Evolutionary conservation across 2,797 vertebrate genomes (phyloP).

Genomic region (Melanotaenia parkinsoni): DNA sequence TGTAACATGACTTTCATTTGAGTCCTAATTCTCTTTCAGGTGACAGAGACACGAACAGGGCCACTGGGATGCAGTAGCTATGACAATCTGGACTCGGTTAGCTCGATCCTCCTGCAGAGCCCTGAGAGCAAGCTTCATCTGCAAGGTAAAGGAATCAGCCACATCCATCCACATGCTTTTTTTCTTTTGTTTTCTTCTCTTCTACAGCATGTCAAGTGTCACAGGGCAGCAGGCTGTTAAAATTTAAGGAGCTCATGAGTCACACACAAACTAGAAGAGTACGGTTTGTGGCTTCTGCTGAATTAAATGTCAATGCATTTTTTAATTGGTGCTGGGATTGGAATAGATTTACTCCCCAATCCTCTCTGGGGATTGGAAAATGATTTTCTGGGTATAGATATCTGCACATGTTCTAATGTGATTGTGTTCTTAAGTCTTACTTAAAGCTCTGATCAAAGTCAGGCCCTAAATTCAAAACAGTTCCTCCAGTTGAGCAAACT

Average conservation of each 20-base stretch:
- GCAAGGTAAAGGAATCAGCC: slow-evolving; percentile 89
- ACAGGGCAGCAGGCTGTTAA: slow-evolving; percentile 12
- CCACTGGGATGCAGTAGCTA: slow-evolving; percentile 99
- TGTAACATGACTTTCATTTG: slow-evolving; percentile 45
- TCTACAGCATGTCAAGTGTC: slow-evolving; percentile 23
- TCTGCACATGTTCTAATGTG: slow-evolving; percentile 43
- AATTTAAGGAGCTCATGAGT: slow-evolving; percentile 22
- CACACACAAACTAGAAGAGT: slow-evolving; percentile 14
- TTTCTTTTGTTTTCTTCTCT: too few species aligned
- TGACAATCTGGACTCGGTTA: slow-evolving; percentile 99
- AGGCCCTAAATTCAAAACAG: slow-evolving; percentile 27
- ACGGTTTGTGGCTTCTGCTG: slow-evolving; percentile 31
- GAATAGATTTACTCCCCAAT: slow-evolving; percentile 49
- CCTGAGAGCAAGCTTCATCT: slow-evolving; percentile 99
- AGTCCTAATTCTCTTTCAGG: slow-evolving; percentile 82
- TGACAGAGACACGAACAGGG: slow-evolving; percentile 98
- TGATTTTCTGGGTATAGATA: slow-evolving; percentile 51
- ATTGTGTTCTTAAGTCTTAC: slow-evolving; percentile 44
- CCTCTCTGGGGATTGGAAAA: slow-evolving; percentile 34
- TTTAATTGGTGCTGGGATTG: slow-evolving; percentile 55
- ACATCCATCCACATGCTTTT: slow-evolving; percentile 20
- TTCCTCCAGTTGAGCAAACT: slow-evolving; percentile 19
- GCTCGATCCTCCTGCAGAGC: slow-evolving; percentile 98
- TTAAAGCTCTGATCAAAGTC: slow-evolving; percentile 49
- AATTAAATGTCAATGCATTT: slow-evolving; percentile 56